A percentile compares a stretch with the other conserved stretches of the same genome.
Conservation (phyloP, 2,888 invertebrate genomes). For the Oxytorus armatus region DNA sequence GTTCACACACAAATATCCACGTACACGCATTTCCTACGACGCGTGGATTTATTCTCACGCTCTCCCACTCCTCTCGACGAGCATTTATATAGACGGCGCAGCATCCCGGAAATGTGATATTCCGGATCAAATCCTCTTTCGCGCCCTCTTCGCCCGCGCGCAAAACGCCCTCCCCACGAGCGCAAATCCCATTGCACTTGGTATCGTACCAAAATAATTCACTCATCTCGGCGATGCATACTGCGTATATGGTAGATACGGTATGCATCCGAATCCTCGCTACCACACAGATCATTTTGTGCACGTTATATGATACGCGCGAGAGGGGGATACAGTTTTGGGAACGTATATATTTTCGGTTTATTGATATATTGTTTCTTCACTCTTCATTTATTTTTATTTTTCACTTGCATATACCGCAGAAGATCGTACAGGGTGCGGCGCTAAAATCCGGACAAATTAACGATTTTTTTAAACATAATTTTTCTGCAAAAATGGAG, state of each 20-base stretch:
- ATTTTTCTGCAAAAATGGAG: no score
- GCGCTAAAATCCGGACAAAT: no score
- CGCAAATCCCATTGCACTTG: constrained; percentile 32
- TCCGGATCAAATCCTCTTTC: constrained; percentile 51
- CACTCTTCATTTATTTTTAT: no score
- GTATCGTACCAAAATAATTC: constrained; percentile 50
- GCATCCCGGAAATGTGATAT: constrained; percentile 59
- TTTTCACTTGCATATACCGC: no score
- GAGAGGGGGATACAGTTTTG: not conserved
- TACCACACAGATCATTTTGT: not conserved
- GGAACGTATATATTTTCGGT: no score
- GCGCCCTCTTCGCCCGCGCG: constrained; percentile 8
- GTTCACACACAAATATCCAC: constrained; percentile 21
- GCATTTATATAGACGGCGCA: constrained; percentile 25
- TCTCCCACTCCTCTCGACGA: not conserved
- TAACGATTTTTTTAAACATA: no score
- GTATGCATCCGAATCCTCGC: no score
- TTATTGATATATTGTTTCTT: no score
- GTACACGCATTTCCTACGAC: constrained; percentile 11
- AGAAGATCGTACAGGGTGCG: no score
- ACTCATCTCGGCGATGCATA: constrained; percentile 22
- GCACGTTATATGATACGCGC: not conserved
- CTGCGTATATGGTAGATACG: not conserved
- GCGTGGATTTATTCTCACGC: constrained; percentile 45
- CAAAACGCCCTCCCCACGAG: constrained; percentile 2